Conservation (phyloP, 2,888 invertebrate genomes). For the Mythimna impura region DNA sequence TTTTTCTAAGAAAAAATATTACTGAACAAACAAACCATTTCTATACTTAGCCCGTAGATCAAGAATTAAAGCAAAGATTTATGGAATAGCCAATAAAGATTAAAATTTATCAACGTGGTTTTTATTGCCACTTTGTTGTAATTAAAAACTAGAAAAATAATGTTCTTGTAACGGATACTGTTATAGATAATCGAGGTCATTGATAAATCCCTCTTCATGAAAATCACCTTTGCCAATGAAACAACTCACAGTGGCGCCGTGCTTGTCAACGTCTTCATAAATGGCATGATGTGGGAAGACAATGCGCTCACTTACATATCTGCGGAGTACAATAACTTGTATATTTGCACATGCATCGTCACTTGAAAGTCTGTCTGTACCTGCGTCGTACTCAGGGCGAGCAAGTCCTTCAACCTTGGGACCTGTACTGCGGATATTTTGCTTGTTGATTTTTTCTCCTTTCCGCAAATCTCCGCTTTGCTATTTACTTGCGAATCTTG, state of each 20-base stretch:
- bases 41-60: slow-evolving; percentile 1
- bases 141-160: slow-evolving; percentile 34
- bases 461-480: slow-evolving; percentile 82
- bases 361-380: slow-evolving; percentile 84
- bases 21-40: slow-evolving; percentile 17
- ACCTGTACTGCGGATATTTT: slow-evolving; percentile 83
- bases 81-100: slow-evolving; percentile 32
- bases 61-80: slow-evolving; percentile 24
- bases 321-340: slow-evolving; percentile 67
- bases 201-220: slow-evolving; percentile 31
- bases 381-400: slow-evolving; percentile 82
- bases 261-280: slow-evolving; percentile 41
- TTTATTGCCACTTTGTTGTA: slow-evolving; percentile 21
- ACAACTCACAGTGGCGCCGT: slow-evolving; percentile 20
- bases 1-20: slow-evolving; percentile 46
- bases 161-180: slow-evolving; percentile 33
- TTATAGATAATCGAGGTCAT: slow-evolving; percentile 27
- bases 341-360: slow-evolving; percentile 72
- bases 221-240: slow-evolving; percentile 21
- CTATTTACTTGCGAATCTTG: slow-evolving; percentile 69
- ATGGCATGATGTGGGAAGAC: slow-evolving; percentile 57
- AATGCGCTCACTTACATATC: slow-evolving; percentile 64
- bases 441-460: slow-evolving; percentile 81
- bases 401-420: slow-evolving; percentile 85
- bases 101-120: slow-evolving; percentile 27